Evolutionary conservation across 2,888 invertebrate species (phyloP).

Genomic region (Sinohyriopsis cumingii): DNA sequence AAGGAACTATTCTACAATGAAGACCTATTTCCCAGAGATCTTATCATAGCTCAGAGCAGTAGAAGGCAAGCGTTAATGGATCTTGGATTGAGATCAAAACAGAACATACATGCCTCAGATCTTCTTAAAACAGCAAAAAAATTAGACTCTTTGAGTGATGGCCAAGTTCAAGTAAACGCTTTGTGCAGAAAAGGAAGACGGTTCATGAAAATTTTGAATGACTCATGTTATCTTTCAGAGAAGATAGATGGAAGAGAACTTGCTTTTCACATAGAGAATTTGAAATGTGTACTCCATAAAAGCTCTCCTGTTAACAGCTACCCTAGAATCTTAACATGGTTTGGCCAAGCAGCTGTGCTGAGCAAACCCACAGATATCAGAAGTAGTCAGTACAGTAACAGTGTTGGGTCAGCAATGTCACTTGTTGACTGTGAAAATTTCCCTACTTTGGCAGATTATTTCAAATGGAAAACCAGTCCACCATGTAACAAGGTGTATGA

Average conservation of each 20-base stretch:
- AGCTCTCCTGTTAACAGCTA: background rate
- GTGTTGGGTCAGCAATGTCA: slow-evolving; percentile 21
- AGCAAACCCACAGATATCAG: slow-evolving; percentile 17
- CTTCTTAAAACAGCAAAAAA: slow-evolving; percentile 10
- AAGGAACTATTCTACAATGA: slow-evolving; percentile 9
- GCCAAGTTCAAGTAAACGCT: background rate
- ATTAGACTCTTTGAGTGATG: slow-evolving; percentile 2
- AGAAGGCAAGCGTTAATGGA: background rate
- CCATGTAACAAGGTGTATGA: slow-evolving; percentile 5
- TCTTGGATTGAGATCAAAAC: slow-evolving; percentile 18
- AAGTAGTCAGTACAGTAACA: slow-evolving; percentile 4
- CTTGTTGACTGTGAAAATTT: slow-evolving; percentile 7
- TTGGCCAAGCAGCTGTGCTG: background rate
- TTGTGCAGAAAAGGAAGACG: no score
- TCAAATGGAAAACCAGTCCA: slow-evolving; percentile 8
- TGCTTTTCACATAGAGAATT: background rate
- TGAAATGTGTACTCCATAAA: slow-evolving; percentile 8
- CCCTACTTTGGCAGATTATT: background rate
- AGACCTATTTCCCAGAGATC: slow-evolving; percentile 16
- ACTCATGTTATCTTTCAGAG: background rate
- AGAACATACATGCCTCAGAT: slow-evolving; percentile 11
- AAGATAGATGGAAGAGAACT: background rate
- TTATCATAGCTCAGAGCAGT: background rate
- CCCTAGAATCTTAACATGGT: slow-evolving; percentile 13
- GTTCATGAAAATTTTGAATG: background rate